Conservation (phyloP, 1,140 invertebrate species). For the Drosophila mojavensis region DNA sequence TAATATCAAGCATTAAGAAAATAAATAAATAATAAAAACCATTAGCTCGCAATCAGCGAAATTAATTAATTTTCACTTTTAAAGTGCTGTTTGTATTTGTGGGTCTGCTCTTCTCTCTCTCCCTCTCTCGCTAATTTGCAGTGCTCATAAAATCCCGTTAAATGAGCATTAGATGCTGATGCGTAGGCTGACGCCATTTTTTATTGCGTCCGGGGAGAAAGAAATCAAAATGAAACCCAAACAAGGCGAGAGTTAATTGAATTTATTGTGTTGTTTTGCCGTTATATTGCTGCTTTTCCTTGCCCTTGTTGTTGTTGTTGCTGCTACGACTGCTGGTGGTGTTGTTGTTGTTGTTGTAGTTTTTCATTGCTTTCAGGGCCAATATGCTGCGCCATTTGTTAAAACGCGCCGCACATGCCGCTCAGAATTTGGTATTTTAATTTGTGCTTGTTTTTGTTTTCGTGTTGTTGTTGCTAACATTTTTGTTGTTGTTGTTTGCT, state of each 20-base stretch:
- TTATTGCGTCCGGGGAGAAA: background rate
- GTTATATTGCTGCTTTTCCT: constrained; percentile 12
- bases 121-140: constrained; percentile 14
- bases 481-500: constrained; percentile 7
- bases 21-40: constrained; percentile 2
- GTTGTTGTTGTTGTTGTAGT: constrained; percentile 12
- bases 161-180: constrained; percentile 39
- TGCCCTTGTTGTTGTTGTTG: background rate
- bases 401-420: constrained; percentile 24
- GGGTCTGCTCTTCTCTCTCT: no score
- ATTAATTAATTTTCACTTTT: constrained; percentile 43
- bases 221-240: constrained; percentile 48
- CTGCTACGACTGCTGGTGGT: no score
- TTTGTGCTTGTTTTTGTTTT: constrained; percentile 30
- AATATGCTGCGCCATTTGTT: constrained; percentile 32
- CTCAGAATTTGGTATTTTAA: constrained; percentile 46
- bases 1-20: background rate
- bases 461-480: background rate
- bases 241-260: constrained; percentile 50
- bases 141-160: constrained; percentile 35
- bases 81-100: constrained; percentile 5
- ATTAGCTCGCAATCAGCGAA: constrained; percentile 27
- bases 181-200: constrained; percentile 17
- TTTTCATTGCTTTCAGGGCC: background rate
- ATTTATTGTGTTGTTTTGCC: constrained; percentile 52